Evolutionary conservation across 2,113 vertebrate genomes (phyloP).

Genomic region (Noturus placidus): DNA sequence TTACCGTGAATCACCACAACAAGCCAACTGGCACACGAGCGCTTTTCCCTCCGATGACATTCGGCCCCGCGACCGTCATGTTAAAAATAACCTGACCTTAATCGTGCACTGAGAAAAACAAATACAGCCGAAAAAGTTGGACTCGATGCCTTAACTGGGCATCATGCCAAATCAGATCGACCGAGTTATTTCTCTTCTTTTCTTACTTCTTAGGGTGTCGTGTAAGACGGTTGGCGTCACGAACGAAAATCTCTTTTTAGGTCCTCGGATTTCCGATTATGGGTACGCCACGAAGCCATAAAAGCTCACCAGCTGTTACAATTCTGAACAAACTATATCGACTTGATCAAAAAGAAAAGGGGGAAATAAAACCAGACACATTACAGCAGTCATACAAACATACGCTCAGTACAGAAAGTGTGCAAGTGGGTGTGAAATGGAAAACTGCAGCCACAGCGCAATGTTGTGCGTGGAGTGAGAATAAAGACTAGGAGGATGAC

Average conservation of each 20-base stretch:
- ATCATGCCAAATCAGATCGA: neutral
- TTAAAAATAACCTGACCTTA: slow-evolving; percentile 29
- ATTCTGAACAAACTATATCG: slow-evolving; percentile 38
- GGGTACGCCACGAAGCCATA: neutral
- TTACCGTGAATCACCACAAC: neutral
- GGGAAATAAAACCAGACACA: neutral
- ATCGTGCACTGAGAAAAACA: neutral
- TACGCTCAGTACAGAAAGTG: neutral
- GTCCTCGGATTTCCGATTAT: neutral
- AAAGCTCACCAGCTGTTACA: neutral
- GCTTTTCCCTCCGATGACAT: neutral
- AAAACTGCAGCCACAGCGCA: slow-evolving; percentile 7
- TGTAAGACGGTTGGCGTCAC: neutral
- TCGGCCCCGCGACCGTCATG: neutral
- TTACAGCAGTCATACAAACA: slow-evolving; percentile 9
- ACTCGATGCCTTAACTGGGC: slow-evolving; percentile 8
- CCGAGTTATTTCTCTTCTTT: neutral
- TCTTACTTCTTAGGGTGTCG: neutral
- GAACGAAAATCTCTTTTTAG: neutral
- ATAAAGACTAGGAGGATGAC: neutral
- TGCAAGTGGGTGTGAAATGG: slow-evolving; percentile 5
- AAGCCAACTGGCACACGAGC: slow-evolving; percentile 1
- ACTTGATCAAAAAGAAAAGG: slow-evolving; percentile 39
- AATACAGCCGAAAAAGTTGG: neutral
- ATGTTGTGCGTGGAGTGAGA: neutral